phyloP scores from a whole-genome alignment of 2,888 invertebrate species.

The Calliscelio sp. region DNA sequence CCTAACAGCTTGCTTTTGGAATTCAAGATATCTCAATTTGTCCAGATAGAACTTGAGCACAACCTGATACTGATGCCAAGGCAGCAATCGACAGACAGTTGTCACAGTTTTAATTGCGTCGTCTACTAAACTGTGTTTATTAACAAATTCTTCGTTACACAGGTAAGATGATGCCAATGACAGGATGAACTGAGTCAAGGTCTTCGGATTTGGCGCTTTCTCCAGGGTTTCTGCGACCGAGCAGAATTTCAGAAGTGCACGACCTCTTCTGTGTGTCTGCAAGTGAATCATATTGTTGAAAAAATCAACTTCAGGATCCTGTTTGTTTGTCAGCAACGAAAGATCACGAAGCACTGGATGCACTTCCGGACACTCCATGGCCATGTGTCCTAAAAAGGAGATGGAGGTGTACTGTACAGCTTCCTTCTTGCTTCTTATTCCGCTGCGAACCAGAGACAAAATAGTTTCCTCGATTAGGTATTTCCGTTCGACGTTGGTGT shows the following conservation, averaged over 20 bases:
- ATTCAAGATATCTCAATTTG: constrained; percentile 91
- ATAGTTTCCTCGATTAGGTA: constrained; percentile 91
- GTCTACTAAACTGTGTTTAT: constrained; percentile 93
- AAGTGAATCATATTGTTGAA: constrained; percentile 97
- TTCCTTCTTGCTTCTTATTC: constrained; percentile 91
- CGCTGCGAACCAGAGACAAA: constrained; percentile 90
- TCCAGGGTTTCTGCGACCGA: constrained; percentile 88
- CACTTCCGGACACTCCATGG: constrained; percentile 90
- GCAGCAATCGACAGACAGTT: constrained; percentile 91
- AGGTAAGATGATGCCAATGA: constrained; percentile 94
- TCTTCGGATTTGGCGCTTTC: constrained; percentile 89
- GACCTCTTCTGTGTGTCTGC: constrained; percentile 94
- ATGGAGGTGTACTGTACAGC: constrained; percentile 93
- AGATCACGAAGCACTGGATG: constrained; percentile 92
- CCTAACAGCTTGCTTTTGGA: constrained; percentile 94
- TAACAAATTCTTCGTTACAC: constrained; percentile 91
- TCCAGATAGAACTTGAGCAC: constrained; percentile 93
- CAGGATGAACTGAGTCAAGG: constrained; percentile 93
- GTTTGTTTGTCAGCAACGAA: constrained; percentile 89
- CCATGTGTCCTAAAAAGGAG: constrained; percentile 91
- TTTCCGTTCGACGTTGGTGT: constrained; percentile 87
- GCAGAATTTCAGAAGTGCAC: constrained; percentile 93
- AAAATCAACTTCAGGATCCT: constrained; percentile 95
- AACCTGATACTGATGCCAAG: constrained; percentile 96
- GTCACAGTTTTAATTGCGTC: constrained; percentile 94